Base-by-base conservation (phyloP, 2,113 vertebrate genomes). In the Puffinus mauretanicus region DNA sequence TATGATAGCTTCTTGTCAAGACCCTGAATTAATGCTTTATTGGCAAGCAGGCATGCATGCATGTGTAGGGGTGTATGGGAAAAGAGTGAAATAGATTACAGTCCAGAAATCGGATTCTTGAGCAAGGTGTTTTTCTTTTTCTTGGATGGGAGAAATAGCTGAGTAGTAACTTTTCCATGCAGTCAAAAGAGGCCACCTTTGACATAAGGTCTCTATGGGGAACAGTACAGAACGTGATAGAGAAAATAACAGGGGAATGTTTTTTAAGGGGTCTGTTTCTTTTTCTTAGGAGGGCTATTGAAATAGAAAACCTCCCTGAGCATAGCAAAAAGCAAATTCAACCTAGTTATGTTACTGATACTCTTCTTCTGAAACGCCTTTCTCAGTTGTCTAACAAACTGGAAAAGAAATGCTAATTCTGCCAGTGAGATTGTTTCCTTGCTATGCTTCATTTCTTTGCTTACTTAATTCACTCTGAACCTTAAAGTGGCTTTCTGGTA, bases 41-140 rank as follows among this genome's bases (percentile, higher is more conserved):
- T 82, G 86, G 77, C 64, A 70, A 78, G 57, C 55, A 83, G 90
- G 67, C 47, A 5, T 42, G 49, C 1, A 1, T 67, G 69, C 9
- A 3, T 19, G 26, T 51, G n/a, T 65, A 81, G 81, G 71, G 76
- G 34, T 38, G 11, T 54, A 21, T 19, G 66, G 62, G 73, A 60
- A 73, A 49, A 44, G 64, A 88, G 64, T 26, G 38, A 52, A 79
- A 26, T 7, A 75, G 44, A 55, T 78, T 79, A 4, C n/a, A 55
- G 24, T n/a, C 57, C 61, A 71, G 57, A 84, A 93, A 82, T 47
- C 2, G 3, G 77, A 81, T 94, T 95, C 82, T 83, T 83, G 77
- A 84, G 58, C 57, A 94, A 93, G 89, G 91, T 94, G 61, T 55
- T 86, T 86, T 93, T 86, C 67, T 92, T 95, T 88, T 88, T 91